Conservation (phyloP, 2,113 vertebrate genomes). For the Amphiprion percula region DNA sequence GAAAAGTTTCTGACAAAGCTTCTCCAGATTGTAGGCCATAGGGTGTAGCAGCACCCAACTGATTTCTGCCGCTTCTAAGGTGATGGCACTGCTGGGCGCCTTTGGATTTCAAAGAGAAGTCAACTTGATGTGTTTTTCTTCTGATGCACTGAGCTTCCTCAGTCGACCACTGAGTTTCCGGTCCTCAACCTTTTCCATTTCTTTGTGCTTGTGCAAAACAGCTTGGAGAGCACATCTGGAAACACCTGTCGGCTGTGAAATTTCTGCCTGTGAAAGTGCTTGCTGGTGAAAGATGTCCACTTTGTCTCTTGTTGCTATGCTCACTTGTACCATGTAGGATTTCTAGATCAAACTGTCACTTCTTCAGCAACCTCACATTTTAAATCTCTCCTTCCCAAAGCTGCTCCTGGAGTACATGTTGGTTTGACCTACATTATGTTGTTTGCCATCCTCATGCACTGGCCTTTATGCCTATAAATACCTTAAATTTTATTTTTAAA, state of each 20-base stretch:
- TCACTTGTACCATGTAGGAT: neutral
- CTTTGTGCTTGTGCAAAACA: slow-evolving; percentile 16
- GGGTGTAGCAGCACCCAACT: neutral
- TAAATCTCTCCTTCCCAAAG: neutral
- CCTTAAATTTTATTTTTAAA: neutral
- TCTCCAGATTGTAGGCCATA: neutral
- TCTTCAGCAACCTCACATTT: neutral
- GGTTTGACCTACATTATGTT: neutral
- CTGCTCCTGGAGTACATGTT: neutral
- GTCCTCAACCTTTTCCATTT: slow-evolving; percentile 7
- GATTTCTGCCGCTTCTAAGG: slow-evolving; percentile 16
- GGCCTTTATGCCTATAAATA: neutral
- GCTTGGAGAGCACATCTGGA: slow-evolving; percentile 20
- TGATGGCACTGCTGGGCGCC: slow-evolving; percentile 23
- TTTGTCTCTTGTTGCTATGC: neutral
- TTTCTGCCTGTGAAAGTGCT: slow-evolving; percentile 2
- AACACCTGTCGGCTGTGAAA: slow-evolving; percentile 1
- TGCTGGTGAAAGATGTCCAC: slow-evolving; percentile 3
- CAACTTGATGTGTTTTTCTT: slow-evolving; percentile 7
- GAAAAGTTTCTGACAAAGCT: neutral
- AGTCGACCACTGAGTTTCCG: slow-evolving; percentile 4
- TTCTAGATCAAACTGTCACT: neutral
- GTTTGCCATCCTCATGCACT: neutral
- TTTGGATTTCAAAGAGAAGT: slow-evolving; percentile 26
- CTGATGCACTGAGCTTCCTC: neutral